A percentile compares a stretch with the other conserved stretches of the same genome.
phyloP scores from a whole-genome alignment of 2,888 invertebrate species.

The Metopia argyrocephala region DNA sequence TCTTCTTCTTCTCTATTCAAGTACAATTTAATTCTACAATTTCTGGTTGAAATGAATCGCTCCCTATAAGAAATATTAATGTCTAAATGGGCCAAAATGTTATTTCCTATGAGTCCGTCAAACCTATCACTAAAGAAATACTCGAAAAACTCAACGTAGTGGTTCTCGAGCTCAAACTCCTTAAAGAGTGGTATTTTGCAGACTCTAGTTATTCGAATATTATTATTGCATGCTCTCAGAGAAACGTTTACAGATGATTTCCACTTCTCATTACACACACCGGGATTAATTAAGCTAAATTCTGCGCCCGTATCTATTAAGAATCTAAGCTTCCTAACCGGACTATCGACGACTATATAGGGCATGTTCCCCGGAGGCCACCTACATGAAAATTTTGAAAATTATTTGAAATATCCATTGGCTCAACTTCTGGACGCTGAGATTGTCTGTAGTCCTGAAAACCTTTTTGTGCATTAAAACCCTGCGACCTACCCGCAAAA shows the following conservation, averaged over 20 bases:
- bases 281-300: not conserved
- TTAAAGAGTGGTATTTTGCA: constrained; percentile 32
- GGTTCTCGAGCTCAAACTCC: constrained; percentile 18
- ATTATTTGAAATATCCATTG: constrained; percentile 14
- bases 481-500: not conserved
- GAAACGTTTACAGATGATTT: constrained; percentile 15
- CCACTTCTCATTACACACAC: constrained; percentile 17
- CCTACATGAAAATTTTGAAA: constrained; percentile 16
- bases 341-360: no score
- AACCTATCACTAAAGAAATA: constrained; percentile 40
- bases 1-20: not conserved
- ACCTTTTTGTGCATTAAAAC: not conserved
- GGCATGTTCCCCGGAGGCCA: constrained; percentile 26
- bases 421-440: not conserved
- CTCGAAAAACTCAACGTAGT: constrained; percentile 37
- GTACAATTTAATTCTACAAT: not conserved
- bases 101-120: constrained; percentile 49
- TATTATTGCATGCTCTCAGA: constrained; percentile 11
- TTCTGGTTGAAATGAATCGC: constrained; percentile 9
- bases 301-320: constrained; percentile 6
- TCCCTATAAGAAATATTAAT: constrained; percentile 13
- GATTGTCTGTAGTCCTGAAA: not conserved
- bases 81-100: constrained; percentile 30
- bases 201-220: not conserved
- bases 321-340: constrained; percentile 11